These are phyloP conservation scores for Osmoderma eremita DNA, from an alignment of 2,888 invertebrate genomes.

Conservation along the genomic window DNA sequence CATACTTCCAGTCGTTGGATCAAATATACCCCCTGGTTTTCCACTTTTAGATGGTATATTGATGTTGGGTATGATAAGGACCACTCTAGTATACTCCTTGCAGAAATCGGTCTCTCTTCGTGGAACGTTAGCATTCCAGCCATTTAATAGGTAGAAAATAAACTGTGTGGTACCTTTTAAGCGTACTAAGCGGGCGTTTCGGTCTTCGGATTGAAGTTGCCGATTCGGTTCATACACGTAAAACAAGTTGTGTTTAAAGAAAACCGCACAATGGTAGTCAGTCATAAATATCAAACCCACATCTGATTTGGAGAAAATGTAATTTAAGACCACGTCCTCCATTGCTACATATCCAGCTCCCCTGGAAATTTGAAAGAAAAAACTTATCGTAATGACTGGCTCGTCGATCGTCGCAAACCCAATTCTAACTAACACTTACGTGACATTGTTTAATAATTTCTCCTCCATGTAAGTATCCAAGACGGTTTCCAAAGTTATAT, in stretches of 20 bases:
- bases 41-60: background rate
- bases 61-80: slow-evolving; percentile 30
- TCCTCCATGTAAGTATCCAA: slow-evolving; percentile 47
- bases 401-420: too few species aligned
- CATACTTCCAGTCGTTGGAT: slow-evolving; percentile 17
- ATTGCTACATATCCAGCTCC: slow-evolving; percentile 48
- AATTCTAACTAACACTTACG: too few species aligned
- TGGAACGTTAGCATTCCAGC: background rate
- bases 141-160: slow-evolving; percentile 15
- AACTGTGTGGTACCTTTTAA: slow-evolving; percentile 65
- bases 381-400: too few species aligned
- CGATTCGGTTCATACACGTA: slow-evolving; percentile 72
- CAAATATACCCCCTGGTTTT: too few species aligned
- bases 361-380: slow-evolving; percentile 8
- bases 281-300: slow-evolving; percentile 46
- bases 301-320: slow-evolving; percentile 61
- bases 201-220: slow-evolving; percentile 68
- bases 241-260: slow-evolving; percentile 69
- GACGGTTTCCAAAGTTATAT: slow-evolving; percentile 44
- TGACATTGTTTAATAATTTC: background rate
- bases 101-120: slow-evolving; percentile 8
- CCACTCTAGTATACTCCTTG: slow-evolving; percentile 34
- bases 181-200: slow-evolving; percentile 69
- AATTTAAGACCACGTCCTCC: slow-evolving; percentile 58
- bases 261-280: slow-evolving; percentile 65